Base-by-base conservation (phyloP, 2,113 vertebrate genomes). In the Argyrosomus japonicus region DNA sequence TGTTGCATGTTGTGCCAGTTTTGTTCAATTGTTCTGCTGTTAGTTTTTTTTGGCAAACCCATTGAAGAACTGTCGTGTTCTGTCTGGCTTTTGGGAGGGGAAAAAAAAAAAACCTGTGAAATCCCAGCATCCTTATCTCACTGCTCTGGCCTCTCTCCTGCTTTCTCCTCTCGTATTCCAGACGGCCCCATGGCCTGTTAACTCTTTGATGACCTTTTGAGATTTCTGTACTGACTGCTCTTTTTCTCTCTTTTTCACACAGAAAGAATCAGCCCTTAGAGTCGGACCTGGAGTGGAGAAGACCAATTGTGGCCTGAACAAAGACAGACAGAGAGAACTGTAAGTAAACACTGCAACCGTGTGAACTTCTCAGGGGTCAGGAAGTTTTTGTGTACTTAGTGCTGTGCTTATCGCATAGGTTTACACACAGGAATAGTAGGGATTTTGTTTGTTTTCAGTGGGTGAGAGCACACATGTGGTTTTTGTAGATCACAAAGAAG, bases 311-410 rank as follows among this genome's bases (percentile, higher is more conserved):
- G 91, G 83, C 87, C 83, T 82, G 77, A 87, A 79, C 69, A 76
- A 87, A 88, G 77, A 89, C 71, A 77, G 63, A 76, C 86, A 70
- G 81, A 77, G 76, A 87, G 90, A 90, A 91, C 90, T 93, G 93
- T 94, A 83, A 93, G 94, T 93, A 89, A 83, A 87, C n/a, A 17
- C 72, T 68, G 40, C 56, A 67, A 67, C 68, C 45, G 29, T 67
- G 51, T 74, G n/a, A 74, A 56, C 67, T 58, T 65, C n/a, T 69
- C 14, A 19, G 56, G 51, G 43, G 18, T 25, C 23, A n/a, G 63
- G 29, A 43, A 6, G 58, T 63, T 61, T 81, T 18, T 50, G 29
- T 74, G 60, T 51, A 12, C 36, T 77, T 27, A 32, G 1, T 48
- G 60, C n/a, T 40, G 19, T 47, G 17, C 61, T 58, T 71, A 47